These are phyloP conservation scores for Catocala sponsa DNA, from an alignment of 2,888 invertebrate genomes.

Conservation along the genomic window DNA sequence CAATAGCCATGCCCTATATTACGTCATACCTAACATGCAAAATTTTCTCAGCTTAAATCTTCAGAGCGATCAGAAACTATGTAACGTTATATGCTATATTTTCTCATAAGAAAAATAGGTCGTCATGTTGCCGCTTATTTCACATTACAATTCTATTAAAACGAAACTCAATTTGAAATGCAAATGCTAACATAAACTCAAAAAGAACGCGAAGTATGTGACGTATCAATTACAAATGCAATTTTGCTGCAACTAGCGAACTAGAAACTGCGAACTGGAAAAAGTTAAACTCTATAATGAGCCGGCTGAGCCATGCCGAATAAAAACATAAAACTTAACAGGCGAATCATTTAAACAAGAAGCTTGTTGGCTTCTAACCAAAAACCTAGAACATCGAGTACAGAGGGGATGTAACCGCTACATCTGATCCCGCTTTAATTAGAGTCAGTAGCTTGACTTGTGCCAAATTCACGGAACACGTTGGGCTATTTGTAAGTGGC, in stretches of 20 bases:
- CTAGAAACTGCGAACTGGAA: constrained; percentile 34
- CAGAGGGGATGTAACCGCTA: constrained; percentile 58
- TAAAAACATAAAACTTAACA: constrained; percentile 72
- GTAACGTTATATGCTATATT: too few relatives aligned
- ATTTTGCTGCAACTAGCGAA: constrained; percentile 19
- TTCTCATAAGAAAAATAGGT: constrained; percentile 22
- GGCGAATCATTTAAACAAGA: constrained; percentile 76
- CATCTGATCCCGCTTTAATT: constrained; percentile 81
- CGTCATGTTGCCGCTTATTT: constrained; percentile 21
- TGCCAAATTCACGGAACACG: constrained; percentile 62
- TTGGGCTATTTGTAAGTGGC: constrained; percentile 52
- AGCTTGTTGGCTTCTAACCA: constrained; percentile 78
- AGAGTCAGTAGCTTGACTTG: constrained; percentile 65
- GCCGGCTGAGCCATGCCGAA: constrained; percentile 38
- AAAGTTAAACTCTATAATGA: constrained; percentile 51
- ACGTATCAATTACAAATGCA: constrained; percentile 42
- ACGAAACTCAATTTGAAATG: constrained; percentile 32
- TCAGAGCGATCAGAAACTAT: too few relatives aligned
- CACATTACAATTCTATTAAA: constrained; percentile 30
- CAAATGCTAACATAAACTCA: constrained; percentile 18
- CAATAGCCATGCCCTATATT: too few relatives aligned
- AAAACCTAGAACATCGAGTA: constrained; percentile 68
- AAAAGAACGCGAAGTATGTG: constrained; percentile 27
- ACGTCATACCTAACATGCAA: too few relatives aligned
- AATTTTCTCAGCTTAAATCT: too few relatives aligned